Conservation (phyloP, 2,797 vertebrate genomes). For the Brachymystax lenok region DNA sequence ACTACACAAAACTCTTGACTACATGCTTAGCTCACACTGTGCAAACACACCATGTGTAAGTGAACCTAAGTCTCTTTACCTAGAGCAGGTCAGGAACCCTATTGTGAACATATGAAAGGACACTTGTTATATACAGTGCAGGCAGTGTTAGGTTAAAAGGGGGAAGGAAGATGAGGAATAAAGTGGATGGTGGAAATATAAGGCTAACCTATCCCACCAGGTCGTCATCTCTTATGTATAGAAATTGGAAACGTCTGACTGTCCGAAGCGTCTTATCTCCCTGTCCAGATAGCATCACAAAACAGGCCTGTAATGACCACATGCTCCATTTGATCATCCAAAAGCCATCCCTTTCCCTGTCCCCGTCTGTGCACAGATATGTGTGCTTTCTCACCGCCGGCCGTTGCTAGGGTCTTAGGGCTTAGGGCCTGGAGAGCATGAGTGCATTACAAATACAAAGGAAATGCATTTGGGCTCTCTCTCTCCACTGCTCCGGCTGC, state of each 20-base stretch:
- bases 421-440: constrained; percentile 72
- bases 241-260: constrained; percentile 78
- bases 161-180: constrained; percentile 64
- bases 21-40: neutral
- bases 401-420: constrained; percentile 50
- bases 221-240: constrained; percentile 82
- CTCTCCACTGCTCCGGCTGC: constrained; percentile 57
- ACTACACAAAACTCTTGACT: neutral
- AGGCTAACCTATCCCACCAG: constrained; percentile 52
- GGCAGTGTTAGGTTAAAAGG: constrained; percentile 43
- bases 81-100: constrained; percentile 14
- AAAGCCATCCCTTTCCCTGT: constrained; percentile 4
- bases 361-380: neutral
- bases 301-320: constrained; percentile 78
- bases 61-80: neutral
- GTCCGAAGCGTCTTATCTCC: constrained; percentile 68
- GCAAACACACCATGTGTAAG: neutral
- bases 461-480: constrained; percentile 72
- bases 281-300: constrained; percentile 75
- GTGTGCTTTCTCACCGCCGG: constrained; percentile 53
- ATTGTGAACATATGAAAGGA: constrained; percentile 48
- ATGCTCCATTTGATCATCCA: constrained; percentile 78
- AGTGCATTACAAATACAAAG: constrained; percentile 78
- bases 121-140: constrained; percentile 63
- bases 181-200: constrained; percentile 48